These are phyloP conservation scores for Apotomis capreana DNA, from an alignment of 2,888 invertebrate genomes.

Conservation along the genomic window DNA sequence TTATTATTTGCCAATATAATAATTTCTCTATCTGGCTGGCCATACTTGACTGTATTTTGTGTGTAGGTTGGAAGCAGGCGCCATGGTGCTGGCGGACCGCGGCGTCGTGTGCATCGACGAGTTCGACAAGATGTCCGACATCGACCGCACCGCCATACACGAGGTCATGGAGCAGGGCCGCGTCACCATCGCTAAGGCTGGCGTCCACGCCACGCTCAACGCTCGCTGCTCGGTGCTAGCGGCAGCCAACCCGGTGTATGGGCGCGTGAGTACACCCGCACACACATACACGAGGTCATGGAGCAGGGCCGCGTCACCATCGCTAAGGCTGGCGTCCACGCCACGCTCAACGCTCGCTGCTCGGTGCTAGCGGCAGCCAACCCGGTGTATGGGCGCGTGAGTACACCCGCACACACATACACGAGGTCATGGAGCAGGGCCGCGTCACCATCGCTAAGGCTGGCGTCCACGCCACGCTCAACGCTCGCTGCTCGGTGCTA, in stretches of 20 bases:
- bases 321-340: conserved; percentile 99
- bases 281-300: conserved; percentile 87
- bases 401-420: conserved; percentile 94
- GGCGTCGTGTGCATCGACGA: conserved; percentile 99
- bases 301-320: conserved; percentile 99
- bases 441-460: conserved; percentile 97
- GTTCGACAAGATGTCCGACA: conserved; percentile 99
- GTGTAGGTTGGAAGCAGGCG: conserved; percentile 96
- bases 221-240: conserved; percentile 98
- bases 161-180: conserved; percentile 85
- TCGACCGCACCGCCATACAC: conserved; percentile 99
- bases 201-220: conserved; percentile 98
- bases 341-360: conserved; percentile 98
- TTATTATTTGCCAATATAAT: no score
- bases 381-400: conserved; percentile 97
- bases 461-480: conserved; percentile 98
- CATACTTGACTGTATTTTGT: background rate
- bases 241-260: conserved; percentile 99
- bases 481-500: conserved; percentile 97
- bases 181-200: conserved; percentile 98
- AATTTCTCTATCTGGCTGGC: no score
- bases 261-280: conserved; percentile 88
- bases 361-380: conserved; percentile 99
- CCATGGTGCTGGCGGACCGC: conserved; percentile 99
- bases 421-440: conserved; percentile 88